A percentile compares a stretch with the other conserved stretches of the same genome.
These are phyloP conservation scores for Thereva nobilitata DNA, from an alignment of 2,888 invertebrate genomes.

Conservation along the genomic window DNA sequence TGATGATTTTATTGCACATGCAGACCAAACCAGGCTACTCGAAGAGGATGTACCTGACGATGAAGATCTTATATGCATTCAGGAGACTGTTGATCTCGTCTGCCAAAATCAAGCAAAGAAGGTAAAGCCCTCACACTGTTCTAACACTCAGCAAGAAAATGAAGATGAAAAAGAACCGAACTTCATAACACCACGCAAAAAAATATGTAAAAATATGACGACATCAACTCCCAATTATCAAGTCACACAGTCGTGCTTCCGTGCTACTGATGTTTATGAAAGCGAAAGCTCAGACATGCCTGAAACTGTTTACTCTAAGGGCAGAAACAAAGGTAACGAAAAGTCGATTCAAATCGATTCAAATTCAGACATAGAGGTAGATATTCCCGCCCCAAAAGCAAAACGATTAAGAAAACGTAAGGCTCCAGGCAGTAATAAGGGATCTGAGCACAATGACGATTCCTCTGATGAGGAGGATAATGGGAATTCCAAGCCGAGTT, in stretches of 20 bases:
- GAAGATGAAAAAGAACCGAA: neutral
- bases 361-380: constrained; percentile 36
- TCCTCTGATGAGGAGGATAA: constrained; percentile 44
- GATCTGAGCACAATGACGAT: constrained; percentile 46
- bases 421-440: constrained; percentile 50
- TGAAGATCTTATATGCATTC: constrained; percentile 46
- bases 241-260: constrained; percentile 57
- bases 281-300: constrained; percentile 63
- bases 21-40: constrained; percentile 50
- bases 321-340: constrained; percentile 44
- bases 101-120: neutral
- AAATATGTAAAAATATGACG: constrained; percentile 34
- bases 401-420: constrained; percentile 54
- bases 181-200: constrained; percentile 2
- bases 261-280: constrained; percentile 63
- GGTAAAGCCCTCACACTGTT: neutral
- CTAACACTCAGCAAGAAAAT: neutral
- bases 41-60: constrained; percentile 48
- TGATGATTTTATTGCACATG: constrained; percentile 56
- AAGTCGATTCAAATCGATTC: constrained; percentile 45
- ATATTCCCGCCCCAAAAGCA: constrained; percentile 45
- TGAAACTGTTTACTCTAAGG: constrained; percentile 54
- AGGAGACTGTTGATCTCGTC: neutral
- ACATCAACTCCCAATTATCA: constrained; percentile 49
- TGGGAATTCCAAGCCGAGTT: constrained; percentile 44